These are phyloP conservation scores for Azorinus chamasolen DNA, from an alignment of 2,888 invertebrate species.

Conservation along the genomic window DNA sequence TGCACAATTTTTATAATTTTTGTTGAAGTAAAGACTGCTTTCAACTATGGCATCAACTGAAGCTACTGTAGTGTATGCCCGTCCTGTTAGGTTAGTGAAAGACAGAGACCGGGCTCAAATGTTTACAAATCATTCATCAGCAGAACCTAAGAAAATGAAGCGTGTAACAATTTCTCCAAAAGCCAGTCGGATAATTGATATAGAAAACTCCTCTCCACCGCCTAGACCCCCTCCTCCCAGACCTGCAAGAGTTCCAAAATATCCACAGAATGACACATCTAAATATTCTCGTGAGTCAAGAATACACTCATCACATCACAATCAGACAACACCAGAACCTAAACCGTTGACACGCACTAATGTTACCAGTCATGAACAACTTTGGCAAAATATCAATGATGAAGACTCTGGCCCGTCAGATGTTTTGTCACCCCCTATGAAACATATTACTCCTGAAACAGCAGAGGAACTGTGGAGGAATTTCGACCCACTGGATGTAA, in stretches of 20 bases:
- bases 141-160: neutral
- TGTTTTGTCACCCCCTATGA: slow-evolving; percentile 67
- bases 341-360: slow-evolving; percentile 74
- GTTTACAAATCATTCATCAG: slow-evolving; percentile 4
- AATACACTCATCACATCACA: neutral
- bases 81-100: slow-evolving; percentile 39
- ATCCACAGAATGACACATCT: no score
- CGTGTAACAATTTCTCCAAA: neutral
- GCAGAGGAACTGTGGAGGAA: slow-evolving; percentile 71
- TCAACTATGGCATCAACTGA: slow-evolving; percentile 12
- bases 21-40: neutral
- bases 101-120: slow-evolving; percentile 4
- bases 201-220: slow-evolving; percentile 44
- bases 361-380: slow-evolving; percentile 71
- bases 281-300: no score
- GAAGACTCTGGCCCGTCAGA: slow-evolving; percentile 52
- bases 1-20: no score
- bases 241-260: slow-evolving; percentile 9
- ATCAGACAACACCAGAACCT: slow-evolving; percentile 39
- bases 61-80: slow-evolving; percentile 48
- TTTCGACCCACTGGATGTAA: slow-evolving; percentile 70
- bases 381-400: slow-evolving; percentile 71
- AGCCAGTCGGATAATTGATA: slow-evolving; percentile 20
- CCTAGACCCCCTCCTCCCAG: slow-evolving; percentile 60
- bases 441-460: slow-evolving; percentile 71